Conservation (phyloP, 2,797 vertebrate genomes). For the Diglossa cyanea region DNA sequence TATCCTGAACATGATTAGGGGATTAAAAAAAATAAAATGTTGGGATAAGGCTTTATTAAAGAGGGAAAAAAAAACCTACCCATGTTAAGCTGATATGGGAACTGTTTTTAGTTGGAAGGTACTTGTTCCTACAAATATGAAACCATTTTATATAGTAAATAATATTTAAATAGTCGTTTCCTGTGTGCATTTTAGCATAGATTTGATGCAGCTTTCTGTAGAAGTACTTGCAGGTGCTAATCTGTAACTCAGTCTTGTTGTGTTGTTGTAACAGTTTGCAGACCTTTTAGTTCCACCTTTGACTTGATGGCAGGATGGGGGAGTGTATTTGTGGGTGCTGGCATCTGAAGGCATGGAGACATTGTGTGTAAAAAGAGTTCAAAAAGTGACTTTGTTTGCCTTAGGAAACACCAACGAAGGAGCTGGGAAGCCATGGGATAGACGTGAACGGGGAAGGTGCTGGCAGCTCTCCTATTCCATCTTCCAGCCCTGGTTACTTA, state of each 20-base stretch:
- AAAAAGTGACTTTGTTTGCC: not conserved
- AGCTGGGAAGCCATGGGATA: conserved; percentile 83
- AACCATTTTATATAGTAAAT: not conserved
- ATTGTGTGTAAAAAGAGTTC: not conserved
- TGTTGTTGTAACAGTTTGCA: not conserved
- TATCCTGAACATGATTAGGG: not conserved
- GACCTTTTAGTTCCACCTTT: not conserved
- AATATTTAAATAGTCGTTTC: not conserved
- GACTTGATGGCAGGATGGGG: not conserved
- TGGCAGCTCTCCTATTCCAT: conserved; percentile 72
- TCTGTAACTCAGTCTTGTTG: not conserved
- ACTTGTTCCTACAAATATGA: not conserved
- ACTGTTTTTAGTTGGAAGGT: not conserved
- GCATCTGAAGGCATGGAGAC: no score
- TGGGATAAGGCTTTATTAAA: not conserved
- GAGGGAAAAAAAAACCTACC: not conserved
- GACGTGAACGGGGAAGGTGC: conserved; percentile 79
- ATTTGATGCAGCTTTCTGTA: not conserved
- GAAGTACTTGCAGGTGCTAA: not conserved
- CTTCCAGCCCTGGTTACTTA: conserved; percentile 77
- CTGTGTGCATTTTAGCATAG: not conserved
- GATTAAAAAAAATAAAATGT: not conserved
- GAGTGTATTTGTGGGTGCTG: not conserved
- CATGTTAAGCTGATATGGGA: not conserved
- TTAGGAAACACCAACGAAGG: conserved; percentile 97